Evolutionary conservation across 2,797 vertebrate genomes (phyloP), one percentile per base, ranked within the genome.

Genomic region (Sebastes elongatus): DNA sequence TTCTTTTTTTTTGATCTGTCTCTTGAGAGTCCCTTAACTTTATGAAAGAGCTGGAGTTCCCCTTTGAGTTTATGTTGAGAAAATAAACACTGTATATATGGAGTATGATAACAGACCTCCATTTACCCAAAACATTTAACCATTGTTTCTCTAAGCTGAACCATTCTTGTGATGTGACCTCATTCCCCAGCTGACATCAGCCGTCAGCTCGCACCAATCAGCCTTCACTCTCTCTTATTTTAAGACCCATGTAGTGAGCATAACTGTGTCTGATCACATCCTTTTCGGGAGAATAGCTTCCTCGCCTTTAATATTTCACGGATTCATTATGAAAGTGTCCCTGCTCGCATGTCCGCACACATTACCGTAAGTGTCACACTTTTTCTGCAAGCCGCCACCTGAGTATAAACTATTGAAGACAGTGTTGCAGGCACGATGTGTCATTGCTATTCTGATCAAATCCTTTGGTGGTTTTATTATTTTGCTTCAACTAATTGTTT

Each of bases 251-350:
- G 56, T 55, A 64, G 49, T 64, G 71, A 80, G 42, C 23, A 67
- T 28, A 63, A 81, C 46, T 60, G 35, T 52, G 57, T 82, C 59
- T 80, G 74, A 82, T 89, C 70, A 80, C 56, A 63, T 64, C 68
- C 56, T 67, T 42, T 61, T 61, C 61, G n/a, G n/a, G n/a, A n/a
- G 30, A 89, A 77, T 76, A 78, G 62, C 28, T 59, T 79, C 27
- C 53, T 68, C 7, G 33, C 33, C 49, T 75, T 89, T 68, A 82
- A 88, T 83, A 74, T 88, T 83, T 84, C 62, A 90, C 83, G 62
- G 74, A 81, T 75, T 80, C 61, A 80, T 89, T 87, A 75, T 70
- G 27, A 74, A 85, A 83, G 46, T 46, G 59, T 80, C 63, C 35
- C 57, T 67, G 49, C 71, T 83, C 75, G 25, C 59, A 78, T 79